phyloP scores from a whole-genome alignment of 2,113 vertebrate genomes.

The Nannospalax galili region DNA sequence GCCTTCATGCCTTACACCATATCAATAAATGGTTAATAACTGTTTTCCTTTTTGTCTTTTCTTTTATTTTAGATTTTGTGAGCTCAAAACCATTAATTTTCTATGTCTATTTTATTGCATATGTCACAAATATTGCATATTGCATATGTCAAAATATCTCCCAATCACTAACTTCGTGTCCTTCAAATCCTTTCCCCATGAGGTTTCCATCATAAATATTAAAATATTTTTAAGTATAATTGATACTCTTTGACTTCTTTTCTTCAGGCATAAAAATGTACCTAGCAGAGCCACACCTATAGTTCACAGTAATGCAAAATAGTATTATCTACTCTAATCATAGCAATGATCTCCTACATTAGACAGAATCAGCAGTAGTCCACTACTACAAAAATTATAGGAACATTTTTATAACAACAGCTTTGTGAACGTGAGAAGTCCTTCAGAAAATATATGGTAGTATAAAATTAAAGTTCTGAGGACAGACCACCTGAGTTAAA shows the following conservation, averaged over 20 bases:
- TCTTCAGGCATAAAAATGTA: neutral
- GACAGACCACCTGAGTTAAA: no score
- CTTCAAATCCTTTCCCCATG: neutral
- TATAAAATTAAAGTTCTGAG: no score
- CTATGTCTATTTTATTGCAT: neutral
- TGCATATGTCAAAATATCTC: conserved; percentile 8
- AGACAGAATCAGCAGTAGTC: no score
- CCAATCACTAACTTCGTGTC: neutral
- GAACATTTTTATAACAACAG: no score
- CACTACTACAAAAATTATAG: no score
- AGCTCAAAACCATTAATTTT: neutral
- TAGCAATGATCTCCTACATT: no score
- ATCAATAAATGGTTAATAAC: neutral
- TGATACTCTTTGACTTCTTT: neutral
- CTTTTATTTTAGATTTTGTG: neutral
- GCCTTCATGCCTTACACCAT: neutral
- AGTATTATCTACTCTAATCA: no score
- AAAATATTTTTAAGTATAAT: neutral
- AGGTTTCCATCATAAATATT: neutral
- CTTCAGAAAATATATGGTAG: no score
- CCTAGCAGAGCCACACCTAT: no score
- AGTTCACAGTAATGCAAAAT: no score
- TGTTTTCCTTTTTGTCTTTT: conserved; percentile 1
- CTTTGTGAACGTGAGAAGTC: no score
- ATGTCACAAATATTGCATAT: no score